Percentiles rank a stretch among this genome's conserved stretches.
These are phyloP conservation scores for Meriones psammophilus DNA, from an alignment of 2,797 vertebrate genomes.

Conservation along the genomic window DNA sequence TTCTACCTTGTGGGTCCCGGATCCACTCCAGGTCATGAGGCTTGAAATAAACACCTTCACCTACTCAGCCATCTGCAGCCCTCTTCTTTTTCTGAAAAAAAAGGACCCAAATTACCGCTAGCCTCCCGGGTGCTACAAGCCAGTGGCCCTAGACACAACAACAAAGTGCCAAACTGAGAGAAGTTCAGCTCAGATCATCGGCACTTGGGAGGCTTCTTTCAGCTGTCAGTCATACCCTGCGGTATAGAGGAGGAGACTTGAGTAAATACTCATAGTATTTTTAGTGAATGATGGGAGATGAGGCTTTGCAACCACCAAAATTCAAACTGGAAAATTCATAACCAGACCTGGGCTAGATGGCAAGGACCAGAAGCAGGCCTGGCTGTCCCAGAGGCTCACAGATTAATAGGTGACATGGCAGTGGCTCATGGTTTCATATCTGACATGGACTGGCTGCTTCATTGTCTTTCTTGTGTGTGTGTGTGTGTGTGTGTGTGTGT, in stretches of 20 bases:
- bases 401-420: too few relatives aligned
- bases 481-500: too few relatives aligned
- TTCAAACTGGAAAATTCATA: neutral
- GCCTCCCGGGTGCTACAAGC: neutral
- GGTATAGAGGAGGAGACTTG: neutral
- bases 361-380: neutral
- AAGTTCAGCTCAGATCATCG: neutral
- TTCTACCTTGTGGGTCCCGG: neutral
- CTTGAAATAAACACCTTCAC: neutral
- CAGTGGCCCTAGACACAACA: neutral
- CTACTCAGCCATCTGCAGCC: neutral
- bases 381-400: too few relatives aligned
- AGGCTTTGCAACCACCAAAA: neutral
- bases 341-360: neutral
- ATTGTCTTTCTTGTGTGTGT: neutral
- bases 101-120: neutral
- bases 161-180: neutral
- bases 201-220: neutral
- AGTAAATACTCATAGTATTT: neutral
- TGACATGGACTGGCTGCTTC: neutral
- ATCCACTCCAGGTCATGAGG: neutral
- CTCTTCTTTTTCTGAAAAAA: slow-evolving; percentile 37
- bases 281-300: neutral
- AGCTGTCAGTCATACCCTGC: neutral
- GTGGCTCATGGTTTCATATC: too few relatives aligned